phyloP scores from a whole-genome alignment of 2,888 invertebrate species.

The Eurytoma adleriae region DNA sequence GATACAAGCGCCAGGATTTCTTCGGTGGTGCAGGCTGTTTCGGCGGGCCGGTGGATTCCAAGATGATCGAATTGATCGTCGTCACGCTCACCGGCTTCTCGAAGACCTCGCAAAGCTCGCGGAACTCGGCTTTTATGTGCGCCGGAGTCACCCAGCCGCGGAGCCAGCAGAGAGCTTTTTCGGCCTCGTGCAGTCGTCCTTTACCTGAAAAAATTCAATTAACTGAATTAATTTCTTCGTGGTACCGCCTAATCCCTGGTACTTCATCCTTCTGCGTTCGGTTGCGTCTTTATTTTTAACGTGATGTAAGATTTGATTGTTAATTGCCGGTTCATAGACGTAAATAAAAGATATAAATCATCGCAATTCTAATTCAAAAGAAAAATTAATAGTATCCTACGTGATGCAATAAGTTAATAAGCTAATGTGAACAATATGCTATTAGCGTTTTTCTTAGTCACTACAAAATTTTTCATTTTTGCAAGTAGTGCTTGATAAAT shows the following conservation, averaged over 20 bases:
- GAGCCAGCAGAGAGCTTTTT: constrained; percentile 85
- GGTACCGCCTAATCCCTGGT: no score
- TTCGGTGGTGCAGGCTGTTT: constrained; percentile 57
- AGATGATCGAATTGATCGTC: constrained; percentile 59
- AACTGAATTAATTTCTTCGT: no score
- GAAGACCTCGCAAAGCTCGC: constrained; percentile 77
- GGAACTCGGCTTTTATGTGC: constrained; percentile 80
- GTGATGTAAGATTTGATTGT: no score
- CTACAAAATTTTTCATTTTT: neutral
- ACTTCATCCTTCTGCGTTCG: no score
- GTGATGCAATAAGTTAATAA: neutral
- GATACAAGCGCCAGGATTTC: constrained; percentile 76
- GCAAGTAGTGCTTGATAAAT: neutral
- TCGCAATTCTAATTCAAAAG: neutral
- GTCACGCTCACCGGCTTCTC: constrained; percentile 66
- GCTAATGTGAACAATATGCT: neutral
- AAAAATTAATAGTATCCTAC: neutral
- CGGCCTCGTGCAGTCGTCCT: constrained; percentile 82
- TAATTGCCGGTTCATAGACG: no score
- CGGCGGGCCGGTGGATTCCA: constrained; percentile 1
- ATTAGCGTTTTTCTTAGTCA: neutral
- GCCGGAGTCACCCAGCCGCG: constrained; percentile 85
- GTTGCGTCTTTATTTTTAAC: no score
- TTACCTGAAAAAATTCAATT: constrained; percentile 71
- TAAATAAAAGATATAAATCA: neutral